Evolutionary conservation across 2,888 invertebrate genomes (phyloP), one percentile per base, ranked within the genome.

Genomic region (Rhingia campestris): DNA sequence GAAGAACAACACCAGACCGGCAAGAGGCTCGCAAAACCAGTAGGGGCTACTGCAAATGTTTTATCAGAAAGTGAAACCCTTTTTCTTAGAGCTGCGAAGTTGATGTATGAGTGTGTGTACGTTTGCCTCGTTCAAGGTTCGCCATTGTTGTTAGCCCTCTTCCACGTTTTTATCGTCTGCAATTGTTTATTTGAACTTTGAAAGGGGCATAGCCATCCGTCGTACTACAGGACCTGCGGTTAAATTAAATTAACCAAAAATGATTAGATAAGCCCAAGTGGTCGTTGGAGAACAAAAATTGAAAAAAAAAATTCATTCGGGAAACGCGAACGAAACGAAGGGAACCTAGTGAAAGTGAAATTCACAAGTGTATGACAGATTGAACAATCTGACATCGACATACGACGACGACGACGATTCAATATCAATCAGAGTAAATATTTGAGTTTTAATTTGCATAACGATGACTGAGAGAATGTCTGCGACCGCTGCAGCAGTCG

Each of bases 11-110:
- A 7, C 39, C 37, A 45, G 63, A 70, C 33, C n/a, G 22, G 39
- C 53, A 37, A 47, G 66, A 30, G 43, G 47, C 47, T 47, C 33
- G 43, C 74, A 80, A 84, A 84, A 84, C 79, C 84, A 75, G 84
- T 84, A 84, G 84, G 66, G 35, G 35, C 43, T 37, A 64, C 43
- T 70, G 74, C 6, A n/a, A 10, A 66, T 73, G 49, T 47, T 70
- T 72, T 73, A 80, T 80, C 80, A 67, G 80, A 84, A 84, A 84
- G 84, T 75, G 84, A 84, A 84, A 84, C 74, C 82, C 73, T 80
- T 80, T 79, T 63, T 0, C 43, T 22, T 22, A 41, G 37, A 32
- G 59, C 41, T 37, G 37, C n/a, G 39, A 3, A 30, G 53, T 54
- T 9, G 53, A 35, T 12, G 35, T 4, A 22, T 2, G 37, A 10